phyloP scores from a whole-genome alignment of 2,888 invertebrate genomes.

The Leptodirus hochenwartii region DNA sequence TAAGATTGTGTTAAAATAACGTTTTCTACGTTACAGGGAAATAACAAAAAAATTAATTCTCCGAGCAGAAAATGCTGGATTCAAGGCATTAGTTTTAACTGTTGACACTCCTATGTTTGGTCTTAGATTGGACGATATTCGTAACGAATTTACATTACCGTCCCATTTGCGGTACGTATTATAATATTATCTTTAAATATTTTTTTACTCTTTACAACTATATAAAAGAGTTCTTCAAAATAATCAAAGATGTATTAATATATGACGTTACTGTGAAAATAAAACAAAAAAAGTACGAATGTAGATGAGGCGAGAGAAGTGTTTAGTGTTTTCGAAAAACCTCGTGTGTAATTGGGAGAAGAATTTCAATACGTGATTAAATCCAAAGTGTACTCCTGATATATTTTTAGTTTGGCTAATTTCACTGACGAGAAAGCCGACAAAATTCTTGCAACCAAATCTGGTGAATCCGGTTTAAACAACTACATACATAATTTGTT shows the following conservation, averaged over 20 bases:
- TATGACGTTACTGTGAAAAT: too few relatives aligned
- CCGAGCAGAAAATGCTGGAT: slow-evolving; percentile 70
- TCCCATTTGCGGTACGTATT: slow-evolving; percentile 46
- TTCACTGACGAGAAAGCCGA: slow-evolving; percentile 40
- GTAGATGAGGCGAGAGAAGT: background rate
- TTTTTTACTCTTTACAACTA: slow-evolving; percentile 6
- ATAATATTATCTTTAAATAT: background rate
- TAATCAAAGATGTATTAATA: too few relatives aligned
- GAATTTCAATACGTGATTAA: too few relatives aligned
- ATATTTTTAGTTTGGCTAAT: slow-evolving; percentile 61
- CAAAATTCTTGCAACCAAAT: slow-evolving; percentile 28
- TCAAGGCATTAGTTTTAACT: slow-evolving; percentile 69
- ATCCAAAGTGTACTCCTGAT: too few relatives aligned
- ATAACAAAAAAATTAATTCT: slow-evolving; percentile 52
- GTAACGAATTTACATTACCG: slow-evolving; percentile 71
- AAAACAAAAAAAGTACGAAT: too few relatives aligned
- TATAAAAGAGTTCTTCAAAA: background rate
- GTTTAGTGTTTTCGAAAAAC: too few relatives aligned
- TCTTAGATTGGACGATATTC: slow-evolving; percentile 57
- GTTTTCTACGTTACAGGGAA: slow-evolving; percentile 26
- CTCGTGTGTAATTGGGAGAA: too few relatives aligned
- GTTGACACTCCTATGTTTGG: slow-evolving; percentile 84
- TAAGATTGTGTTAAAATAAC: background rate
- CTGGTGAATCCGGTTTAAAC: slow-evolving; percentile 51
- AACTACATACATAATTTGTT: slow-evolving; percentile 61